Base-by-base conservation (phyloP, 2,888 invertebrate species). In the Polylopha cassiicola region DNA sequence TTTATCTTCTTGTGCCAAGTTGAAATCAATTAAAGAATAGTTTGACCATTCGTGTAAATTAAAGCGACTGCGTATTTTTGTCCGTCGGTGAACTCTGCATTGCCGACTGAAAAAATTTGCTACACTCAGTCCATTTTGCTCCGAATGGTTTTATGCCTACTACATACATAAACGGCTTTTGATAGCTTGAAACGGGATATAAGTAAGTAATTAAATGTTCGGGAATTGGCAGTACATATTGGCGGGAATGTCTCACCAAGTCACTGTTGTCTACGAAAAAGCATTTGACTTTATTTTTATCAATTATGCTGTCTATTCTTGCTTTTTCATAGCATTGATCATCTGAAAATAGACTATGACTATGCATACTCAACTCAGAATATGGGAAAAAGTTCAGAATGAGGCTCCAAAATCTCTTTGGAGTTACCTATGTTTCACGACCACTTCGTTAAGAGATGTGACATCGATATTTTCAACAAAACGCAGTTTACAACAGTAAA, bases 231-330 rank as follows among this genome's bases (percentile, higher is more conserved):
- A 72, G 63, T 10, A 90, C 48, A 47, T 87, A 67, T 70, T 57
- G 2, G 59, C 48, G 0, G 67, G 45, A 0, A 90, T 73, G 0
- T 65, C 58, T 24, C 71, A 71, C 57, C 73, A n/a, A 82, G 56
- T 90, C 90, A 0, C 90, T 91, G 53, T 88, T 87, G 60, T 91
- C 91, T 0, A 90, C 88, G 56, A 87, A 90, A 55, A 89, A 89
- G 46, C 87, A 87, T 43, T 87, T 75, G 0, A 82, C 80, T 50
- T 75, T 76, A n/a, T 60, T 55, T n/a, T 65, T 55, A 2, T 63
- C 56, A 5, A 69, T 41, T 4, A 76, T 55, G 16, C 71, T 58
- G 9, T 78, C 69, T 2, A 89, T 67, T 44, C 82, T 65, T 2
- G 87, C 86, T 30, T 89, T 65, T 45, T 78, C 77, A 48, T 73